These are phyloP conservation scores for Anthophora plumipes DNA, from an alignment of 2,888 invertebrate genomes.

Conservation along the genomic window DNA sequence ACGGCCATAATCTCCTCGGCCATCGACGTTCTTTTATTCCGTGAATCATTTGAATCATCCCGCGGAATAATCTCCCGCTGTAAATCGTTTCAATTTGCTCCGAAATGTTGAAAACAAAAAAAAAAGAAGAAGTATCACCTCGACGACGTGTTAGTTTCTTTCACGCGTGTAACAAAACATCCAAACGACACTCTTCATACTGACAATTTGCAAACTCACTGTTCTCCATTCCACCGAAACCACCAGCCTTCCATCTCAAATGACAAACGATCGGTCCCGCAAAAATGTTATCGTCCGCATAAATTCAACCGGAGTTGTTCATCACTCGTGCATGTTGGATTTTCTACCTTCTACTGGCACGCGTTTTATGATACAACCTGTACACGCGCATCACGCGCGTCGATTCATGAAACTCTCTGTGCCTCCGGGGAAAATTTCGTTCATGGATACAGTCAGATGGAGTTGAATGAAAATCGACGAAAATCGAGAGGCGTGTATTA, in stretches of 20 bases:
- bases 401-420: conserved; percentile 28
- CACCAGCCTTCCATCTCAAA: background rate
- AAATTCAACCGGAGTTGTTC: background rate
- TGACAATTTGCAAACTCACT: conserved; percentile 2
- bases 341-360: background rate
- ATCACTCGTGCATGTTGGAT: background rate
- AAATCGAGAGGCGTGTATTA: conserved; percentile 46
- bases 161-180: no score
- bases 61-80: background rate
- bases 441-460: background rate
- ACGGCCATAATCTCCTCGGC: background rate
- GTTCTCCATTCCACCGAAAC: background rate
- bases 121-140: no score
- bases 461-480: background rate
- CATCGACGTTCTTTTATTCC: background rate
- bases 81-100: no score
- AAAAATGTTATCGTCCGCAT: background rate
- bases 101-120: no score
- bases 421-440: background rate
- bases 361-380: conserved; percentile 11
- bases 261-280: conserved; percentile 6
- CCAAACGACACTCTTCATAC: background rate
- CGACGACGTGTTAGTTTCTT: no score
- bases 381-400: conserved; percentile 40
- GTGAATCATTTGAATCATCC: background rate